Base-by-base conservation (phyloP, 1,140 invertebrate species). In the Sarcophaga bullata region DNA sequence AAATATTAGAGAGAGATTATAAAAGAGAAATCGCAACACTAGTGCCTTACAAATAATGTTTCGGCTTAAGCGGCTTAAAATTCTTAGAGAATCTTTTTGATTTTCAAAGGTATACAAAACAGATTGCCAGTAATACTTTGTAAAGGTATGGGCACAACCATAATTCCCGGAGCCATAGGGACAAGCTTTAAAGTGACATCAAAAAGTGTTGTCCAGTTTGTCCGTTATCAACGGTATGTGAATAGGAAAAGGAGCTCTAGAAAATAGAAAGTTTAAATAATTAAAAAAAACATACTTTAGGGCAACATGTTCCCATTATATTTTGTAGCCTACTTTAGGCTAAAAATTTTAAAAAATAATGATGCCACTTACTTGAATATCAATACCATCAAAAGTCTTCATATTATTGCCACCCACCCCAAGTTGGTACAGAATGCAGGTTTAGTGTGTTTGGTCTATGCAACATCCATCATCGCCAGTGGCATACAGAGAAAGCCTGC, bases 321-420 rank as follows among this genome's bases (percentile, higher is more conserved):
- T 37, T 11, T 76, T n/a, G 73, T 49, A 49, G 46, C 48, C n/a
- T 25, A 15, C 13, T n/a, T 47, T 17, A 25, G 25, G 68, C 25
- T 54, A 68, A n/a, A 62, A 46, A 68, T 82, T 80, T n/a, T n/a
- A n/a, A n/a, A 73, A 3, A 52, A 47, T 13, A 2, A 37, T 37
- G 25, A 37, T 68, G 72, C 1, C 8, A 85, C 87, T 81, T 82
- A 90, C 88, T 90, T 90, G 73, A 88, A 90, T 37, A 90, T 85
- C 47, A 90, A 82, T n/a, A 25, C 95, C 95, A 91, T 97, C 96
- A 85, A 97, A 97, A 0, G 96, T 97, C 86, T 96, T 95, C 85
- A 94, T 96, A 90, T 97, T 96, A 6, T 92, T 91, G 50, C n/a
- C n/a, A n/a, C n/a, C 94, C 94, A 19, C 93, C 93, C 96, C 96